These are phyloP conservation scores for Thaumatotibia leucotreta DNA, from an alignment of 1,140 invertebrate genomes.

Conservation along the genomic window DNA sequence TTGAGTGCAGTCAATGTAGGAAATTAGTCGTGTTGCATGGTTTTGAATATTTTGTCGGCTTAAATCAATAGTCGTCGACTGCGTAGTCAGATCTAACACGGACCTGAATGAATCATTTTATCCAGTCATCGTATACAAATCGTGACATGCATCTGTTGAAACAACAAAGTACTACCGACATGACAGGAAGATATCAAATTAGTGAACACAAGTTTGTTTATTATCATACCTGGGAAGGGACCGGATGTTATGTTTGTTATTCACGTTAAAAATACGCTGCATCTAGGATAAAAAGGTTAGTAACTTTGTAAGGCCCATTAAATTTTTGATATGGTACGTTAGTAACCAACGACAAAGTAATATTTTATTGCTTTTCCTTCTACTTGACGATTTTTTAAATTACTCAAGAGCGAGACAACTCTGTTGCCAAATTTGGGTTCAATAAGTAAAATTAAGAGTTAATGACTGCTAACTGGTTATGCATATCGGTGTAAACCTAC, in stretches of 20 bases:
- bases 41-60: neutral
- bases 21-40: neutral
- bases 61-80: neutral
- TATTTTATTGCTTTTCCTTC: neutral
- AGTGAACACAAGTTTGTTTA: constrained; percentile 23
- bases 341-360: neutral
- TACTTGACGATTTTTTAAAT: neutral
- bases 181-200: constrained; percentile 11
- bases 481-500: neutral
- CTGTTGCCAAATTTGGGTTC: neutral
- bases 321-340: too few relatives aligned
- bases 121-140: neutral
- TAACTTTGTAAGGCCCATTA: neutral
- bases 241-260: constrained; percentile 35
- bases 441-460: neutral
- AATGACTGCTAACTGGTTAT: neutral
- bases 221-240: constrained; percentile 26
- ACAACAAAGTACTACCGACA: constrained; percentile 6
- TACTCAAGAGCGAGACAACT: neutral
- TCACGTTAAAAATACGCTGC: constrained; percentile 26
- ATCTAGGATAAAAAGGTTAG: constrained; percentile 10
- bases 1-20: too few relatives aligned
- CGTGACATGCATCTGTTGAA: neutral
- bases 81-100: neutral
- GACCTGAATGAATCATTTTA: neutral